phyloP scores from a whole-genome alignment of 2,113 vertebrate genomes.

The Condylura cristata region DNA sequence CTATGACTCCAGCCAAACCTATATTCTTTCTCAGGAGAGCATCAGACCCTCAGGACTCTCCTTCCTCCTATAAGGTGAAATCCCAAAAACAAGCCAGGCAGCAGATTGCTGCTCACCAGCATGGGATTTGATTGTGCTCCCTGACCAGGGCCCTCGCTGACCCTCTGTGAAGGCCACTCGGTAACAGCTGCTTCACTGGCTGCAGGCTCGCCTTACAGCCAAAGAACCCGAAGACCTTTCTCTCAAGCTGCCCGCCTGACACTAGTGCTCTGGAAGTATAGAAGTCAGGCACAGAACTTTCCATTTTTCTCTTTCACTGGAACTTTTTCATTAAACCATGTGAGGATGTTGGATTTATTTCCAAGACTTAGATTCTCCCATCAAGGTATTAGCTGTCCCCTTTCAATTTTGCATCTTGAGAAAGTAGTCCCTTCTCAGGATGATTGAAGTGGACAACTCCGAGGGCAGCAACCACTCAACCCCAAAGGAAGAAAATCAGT shows the following conservation, averaged over 20 bases:
- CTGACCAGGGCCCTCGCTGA: neutral
- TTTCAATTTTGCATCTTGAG: neutral
- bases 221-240: neutral
- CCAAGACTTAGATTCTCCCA: neutral
- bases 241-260: neutral
- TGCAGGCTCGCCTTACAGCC: neutral
- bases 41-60: neutral
- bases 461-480: neutral
- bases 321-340: neutral
- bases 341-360: neutral
- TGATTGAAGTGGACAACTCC: neutral
- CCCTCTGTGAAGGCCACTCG: neutral
- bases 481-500: neutral
- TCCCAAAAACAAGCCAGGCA: no score
- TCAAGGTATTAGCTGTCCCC: neutral
- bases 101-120: neutral
- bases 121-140: rapidly evolving
- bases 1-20: neutral
- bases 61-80: neutral
- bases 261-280: neutral
- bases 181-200: neutral
- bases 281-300: neutral
- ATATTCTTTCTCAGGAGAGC: neutral
- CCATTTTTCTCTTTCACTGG: neutral
- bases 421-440: neutral